Base-by-base conservation (phyloP, 2,113 vertebrate genomes). In the Falco punctatus region DNA sequence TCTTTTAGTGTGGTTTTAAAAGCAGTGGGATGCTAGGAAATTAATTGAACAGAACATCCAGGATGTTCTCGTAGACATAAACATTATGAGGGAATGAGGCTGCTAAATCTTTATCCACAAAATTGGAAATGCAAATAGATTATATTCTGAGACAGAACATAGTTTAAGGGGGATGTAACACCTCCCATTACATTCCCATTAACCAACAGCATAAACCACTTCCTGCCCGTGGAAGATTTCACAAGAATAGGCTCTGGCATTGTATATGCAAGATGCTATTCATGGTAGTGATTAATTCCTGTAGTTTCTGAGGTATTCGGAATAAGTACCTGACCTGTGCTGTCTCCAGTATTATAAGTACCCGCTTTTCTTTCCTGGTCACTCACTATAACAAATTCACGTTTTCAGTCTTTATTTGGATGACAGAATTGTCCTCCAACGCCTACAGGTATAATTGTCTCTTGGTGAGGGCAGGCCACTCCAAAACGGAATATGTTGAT, bases 61-160 rank as follows among this genome's bases (percentile, higher is more conserved):
- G 44, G 51, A 32, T 73, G 26, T 85, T 87, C 78, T 92, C 66
- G 67, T 26, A 75, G 75, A 21, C 6, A 10, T 70, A 90, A 77
- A 52, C 57, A 51, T 46, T 83, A 70, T 48, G 66, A 82, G 71
- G 30, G 40, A 90, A 90, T 61, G 69, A 92, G 51, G 35, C 38
- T 86, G 72, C 69, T 94, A 73, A 94, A 83, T 93, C 14, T 92
- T 94, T 92, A 81, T 69, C 86, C 42, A 10, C 64, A 67, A 74
- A 91, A 84, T 33, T 84, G 28, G 38, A 86, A 86, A 84, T 2
- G 1, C 0, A 0, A 42, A 57, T 71, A 79, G 65, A 84, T 91
- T 88, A 55, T 92, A 64, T 77, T 86, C 58, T 84, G 44, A 86
- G 54, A 75, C 19, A 51, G 40, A 83, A 71, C 15, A 21, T 91